Conservation (phyloP, 64 coral and sea anemone genomes). For the Stichodactyla helianthus region DNA sequence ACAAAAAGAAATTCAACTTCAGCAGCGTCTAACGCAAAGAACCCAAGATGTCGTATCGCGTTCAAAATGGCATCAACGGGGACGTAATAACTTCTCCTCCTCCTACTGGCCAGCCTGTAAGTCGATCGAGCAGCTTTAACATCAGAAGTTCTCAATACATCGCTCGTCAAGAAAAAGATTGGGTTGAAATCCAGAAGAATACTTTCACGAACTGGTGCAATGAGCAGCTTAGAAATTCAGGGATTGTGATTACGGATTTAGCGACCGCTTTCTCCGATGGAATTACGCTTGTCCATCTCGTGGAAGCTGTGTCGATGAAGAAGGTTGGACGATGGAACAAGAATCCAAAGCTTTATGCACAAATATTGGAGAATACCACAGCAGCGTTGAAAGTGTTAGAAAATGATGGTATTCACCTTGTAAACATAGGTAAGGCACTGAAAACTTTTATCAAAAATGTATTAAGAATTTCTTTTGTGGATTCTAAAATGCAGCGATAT, state of each 20-base stretch:
- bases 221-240: slow-evolving; percentile 64
- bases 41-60: neutral
- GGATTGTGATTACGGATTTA: slow-evolving; percentile 60
- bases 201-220: slow-evolving; percentile 95
- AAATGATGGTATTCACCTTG: slow-evolving; percentile 87
- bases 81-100: neutral
- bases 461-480: no score
- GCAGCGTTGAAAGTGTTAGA: slow-evolving; percentile 65
- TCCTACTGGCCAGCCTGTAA: neutral
- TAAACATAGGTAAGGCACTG: slow-evolving; percentile 83
- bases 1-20: neutral
- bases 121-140: slow-evolving; percentile 13
- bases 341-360: slow-evolving; percentile 72
- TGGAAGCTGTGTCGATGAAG: slow-evolving; percentile 77
- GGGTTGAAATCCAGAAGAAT: slow-evolving; percentile 89
- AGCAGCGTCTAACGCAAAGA: neutral
- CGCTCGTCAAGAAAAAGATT: slow-evolving; percentile 75
- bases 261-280: slow-evolving; percentile 80
- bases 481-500: no score
- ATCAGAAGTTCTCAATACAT: slow-evolving; percentile 74
- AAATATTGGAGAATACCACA: slow-evolving; percentile 91
- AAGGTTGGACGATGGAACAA: slow-evolving; percentile 66
- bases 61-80: neutral
- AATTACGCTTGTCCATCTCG: slow-evolving; percentile 67
- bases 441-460: no score